These are phyloP conservation scores for Drosophila seclusa DNA, from an alignment of 2,888 invertebrate species.

Conservation along the genomic window DNA sequence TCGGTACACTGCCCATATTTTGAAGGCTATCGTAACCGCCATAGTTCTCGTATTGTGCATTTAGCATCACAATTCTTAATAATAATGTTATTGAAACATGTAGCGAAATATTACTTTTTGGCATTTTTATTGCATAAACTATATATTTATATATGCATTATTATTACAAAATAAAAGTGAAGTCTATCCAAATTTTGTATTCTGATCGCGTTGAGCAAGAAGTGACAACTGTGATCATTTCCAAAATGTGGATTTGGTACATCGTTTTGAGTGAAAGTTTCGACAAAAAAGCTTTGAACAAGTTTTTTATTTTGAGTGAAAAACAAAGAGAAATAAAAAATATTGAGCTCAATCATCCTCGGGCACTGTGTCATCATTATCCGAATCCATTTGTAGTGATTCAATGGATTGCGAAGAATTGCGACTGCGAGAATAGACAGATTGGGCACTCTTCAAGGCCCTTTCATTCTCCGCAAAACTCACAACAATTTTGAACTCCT, in stretches of 20 bases:
- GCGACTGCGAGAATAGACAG: conserved; percentile 82
- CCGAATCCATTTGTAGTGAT: conserved; percentile 81
- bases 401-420: conserved; percentile 83
- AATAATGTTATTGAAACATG: conserved; percentile 18
- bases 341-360: conserved; percentile 30
- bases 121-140: conserved; percentile 52
- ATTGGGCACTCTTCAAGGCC: conserved; percentile 86
- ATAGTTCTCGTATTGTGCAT: conserved; percentile 55
- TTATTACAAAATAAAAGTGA: conserved; percentile 9
- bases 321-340: background rate
- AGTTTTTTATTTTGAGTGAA: conserved; percentile 40
- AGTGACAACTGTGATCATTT: conserved; percentile 47
- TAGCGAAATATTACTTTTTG: conserved; percentile 8
- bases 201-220: conserved; percentile 40
- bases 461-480: conserved; percentile 90
- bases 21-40: conserved; percentile 51
- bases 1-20: conserved; percentile 60
- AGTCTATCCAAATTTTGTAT: conserved; percentile 11
- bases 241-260: conserved; percentile 52
- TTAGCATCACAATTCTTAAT: conserved; percentile 6
- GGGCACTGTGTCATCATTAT: conserved; percentile 47
- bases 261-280: conserved; percentile 61
- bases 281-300: conserved; percentile 45
- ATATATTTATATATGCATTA: conserved; percentile 27
- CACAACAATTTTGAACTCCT: conserved; percentile 90